phyloP scores from a whole-genome alignment of 2,888 invertebrate species.

The Scaptomyza cyrtandrae region DNA sequence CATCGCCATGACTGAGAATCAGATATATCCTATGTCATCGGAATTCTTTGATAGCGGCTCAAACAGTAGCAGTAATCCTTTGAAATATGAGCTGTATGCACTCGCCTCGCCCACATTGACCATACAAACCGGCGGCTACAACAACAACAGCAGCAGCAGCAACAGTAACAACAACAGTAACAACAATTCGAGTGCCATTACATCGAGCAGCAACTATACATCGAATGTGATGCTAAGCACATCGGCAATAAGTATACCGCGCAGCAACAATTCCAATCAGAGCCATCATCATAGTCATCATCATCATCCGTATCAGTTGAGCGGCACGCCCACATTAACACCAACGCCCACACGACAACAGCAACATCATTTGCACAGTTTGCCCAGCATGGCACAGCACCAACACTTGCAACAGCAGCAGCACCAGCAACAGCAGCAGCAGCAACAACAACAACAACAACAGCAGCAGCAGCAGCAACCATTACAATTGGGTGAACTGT shows the following conservation, averaged over 20 bases:
- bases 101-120: constrained; percentile 71
- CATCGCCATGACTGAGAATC: constrained; percentile 84
- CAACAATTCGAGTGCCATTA: constrained; percentile 44
- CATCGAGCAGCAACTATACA: constrained; percentile 43
- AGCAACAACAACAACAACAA: constrained; percentile 68
- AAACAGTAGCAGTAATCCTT: constrained; percentile 82
- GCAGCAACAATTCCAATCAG: constrained; percentile 82
- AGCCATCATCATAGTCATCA: constrained; percentile 81
- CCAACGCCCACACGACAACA: constrained; percentile 48
- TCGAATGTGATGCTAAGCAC: constrained; percentile 83
- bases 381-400: constrained; percentile 76
- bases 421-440: constrained; percentile 47
- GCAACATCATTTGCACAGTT: constrained; percentile 67
- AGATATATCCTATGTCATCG: constrained; percentile 84
- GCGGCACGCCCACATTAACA: constrained; percentile 59
- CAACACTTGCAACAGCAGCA: constrained; percentile 58
- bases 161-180: constrained; percentile 34
- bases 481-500: constrained; percentile 81
- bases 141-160: constrained; percentile 32
- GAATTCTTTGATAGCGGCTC: constrained; percentile 84
- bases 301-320: constrained; percentile 68
- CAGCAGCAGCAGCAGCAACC: constrained; percentile 57
- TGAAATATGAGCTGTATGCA: constrained; percentile 83
- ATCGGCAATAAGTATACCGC: constrained; percentile 82
- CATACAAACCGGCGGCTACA: constrained; percentile 60